These are phyloP conservation scores for Callyntrura guangdongensis DNA, from an alignment of 2,888 invertebrate species.

Conservation along the genomic window DNA sequence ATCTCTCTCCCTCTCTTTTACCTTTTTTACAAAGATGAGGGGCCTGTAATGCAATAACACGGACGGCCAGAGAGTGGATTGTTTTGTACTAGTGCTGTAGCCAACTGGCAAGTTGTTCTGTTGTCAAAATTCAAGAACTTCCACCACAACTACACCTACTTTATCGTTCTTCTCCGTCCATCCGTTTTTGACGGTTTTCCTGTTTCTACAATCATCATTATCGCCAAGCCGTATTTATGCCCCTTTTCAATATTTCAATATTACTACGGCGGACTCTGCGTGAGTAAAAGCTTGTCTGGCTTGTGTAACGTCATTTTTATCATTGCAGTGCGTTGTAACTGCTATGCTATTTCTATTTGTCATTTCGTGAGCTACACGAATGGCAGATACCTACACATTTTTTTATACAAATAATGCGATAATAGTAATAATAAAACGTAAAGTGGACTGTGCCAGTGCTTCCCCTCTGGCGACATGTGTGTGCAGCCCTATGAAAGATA, in stretches of 20 bases:
- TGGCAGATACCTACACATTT: slow-evolving; percentile 8
- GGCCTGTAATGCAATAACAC: slow-evolving; percentile 63
- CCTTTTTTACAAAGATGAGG: slow-evolving; percentile 51
- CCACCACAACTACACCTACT: slow-evolving; percentile 32
- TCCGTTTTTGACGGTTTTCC: slow-evolving; percentile 60
- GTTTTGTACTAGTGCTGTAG: slow-evolving; percentile 12
- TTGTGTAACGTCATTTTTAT: slow-evolving; percentile 15
- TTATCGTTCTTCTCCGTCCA: slow-evolving; percentile 57
- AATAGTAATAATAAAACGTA: slow-evolving; percentile 18
- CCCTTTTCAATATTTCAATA: slow-evolving; percentile 55
- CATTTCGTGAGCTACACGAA: slow-evolving; percentile 9
- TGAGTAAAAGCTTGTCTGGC: too few species aligned
- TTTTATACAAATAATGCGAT: slow-evolving; percentile 5
- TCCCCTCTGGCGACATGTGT: slow-evolving; percentile 65
- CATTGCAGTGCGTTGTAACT: slow-evolving; percentile 17
- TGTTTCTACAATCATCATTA: slow-evolving; percentile 38
- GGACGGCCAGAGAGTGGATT: slow-evolving; percentile 49
- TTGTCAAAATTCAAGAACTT: slow-evolving; percentile 50
- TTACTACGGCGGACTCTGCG: too few species aligned
- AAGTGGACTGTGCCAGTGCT: slow-evolving; percentile 73
- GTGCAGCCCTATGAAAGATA: slow-evolving; percentile 14
- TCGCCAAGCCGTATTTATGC: slow-evolving; percentile 11
- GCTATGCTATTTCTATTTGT: background rate
- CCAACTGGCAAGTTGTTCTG: slow-evolving; percentile 56
- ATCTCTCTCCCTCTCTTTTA: slow-evolving; percentile 1